These are phyloP conservation scores for Sander vitreus DNA, from an alignment of 2,113 vertebrate genomes.

Conservation along the genomic window DNA sequence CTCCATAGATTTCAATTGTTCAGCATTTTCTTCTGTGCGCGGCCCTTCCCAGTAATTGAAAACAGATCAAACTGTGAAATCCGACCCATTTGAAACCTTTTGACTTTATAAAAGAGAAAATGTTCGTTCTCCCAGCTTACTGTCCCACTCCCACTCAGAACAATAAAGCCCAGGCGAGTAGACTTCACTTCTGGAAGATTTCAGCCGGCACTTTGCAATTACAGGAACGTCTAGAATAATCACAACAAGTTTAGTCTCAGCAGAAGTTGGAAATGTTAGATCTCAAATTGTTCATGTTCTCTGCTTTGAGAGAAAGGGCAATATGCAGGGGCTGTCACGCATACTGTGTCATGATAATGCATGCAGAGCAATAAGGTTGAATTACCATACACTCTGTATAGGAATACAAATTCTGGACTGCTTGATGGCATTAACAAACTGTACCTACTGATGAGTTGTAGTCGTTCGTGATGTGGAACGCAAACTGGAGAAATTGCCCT, in stretches of 20 bases:
- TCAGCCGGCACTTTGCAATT: conserved; percentile 53
- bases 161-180: conserved; percentile 54
- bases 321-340: conserved; percentile 13
- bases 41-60: conserved; percentile 70
- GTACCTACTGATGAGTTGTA: not conserved
- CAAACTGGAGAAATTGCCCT: conserved; percentile 4
- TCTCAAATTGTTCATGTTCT: conserved; percentile 11
- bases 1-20: conserved; percentile 72
- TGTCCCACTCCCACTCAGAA: conserved; percentile 60
- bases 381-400: conserved; percentile 30
- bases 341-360: conserved; percentile 15
- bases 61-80: conserved; percentile 83
- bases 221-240: conserved; percentile 49
- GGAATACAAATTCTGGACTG: conserved; percentile 10
- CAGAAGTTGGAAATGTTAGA: conserved; percentile 30
- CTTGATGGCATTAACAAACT: not conserved
- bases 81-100: conserved; percentile 67
- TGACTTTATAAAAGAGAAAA: conserved; percentile 64
- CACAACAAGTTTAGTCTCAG: conserved; percentile 15
- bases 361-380: conserved; percentile 14
- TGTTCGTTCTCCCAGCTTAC: conserved; percentile 26
- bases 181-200: conserved; percentile 44
- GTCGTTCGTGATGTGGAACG: conserved; percentile 4
- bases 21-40: conserved; percentile 60
- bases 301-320: conserved; percentile 1